These are phyloP conservation scores for Eleginops maclovinus DNA, from an alignment of 2,113 vertebrate genomes.

Conservation along the genomic window DNA sequence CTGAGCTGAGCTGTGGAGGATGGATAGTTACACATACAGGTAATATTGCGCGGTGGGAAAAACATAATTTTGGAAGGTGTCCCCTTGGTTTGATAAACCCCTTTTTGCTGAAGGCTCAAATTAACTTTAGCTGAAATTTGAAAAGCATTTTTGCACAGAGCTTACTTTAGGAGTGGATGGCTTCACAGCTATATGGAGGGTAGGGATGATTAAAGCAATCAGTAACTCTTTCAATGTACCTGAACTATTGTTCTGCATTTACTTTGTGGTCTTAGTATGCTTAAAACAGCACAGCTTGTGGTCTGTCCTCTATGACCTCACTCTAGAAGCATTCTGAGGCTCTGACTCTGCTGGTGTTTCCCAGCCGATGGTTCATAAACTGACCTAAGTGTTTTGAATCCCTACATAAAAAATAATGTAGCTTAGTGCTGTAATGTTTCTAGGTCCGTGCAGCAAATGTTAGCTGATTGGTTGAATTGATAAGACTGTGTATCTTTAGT, in stretches of 20 bases:
- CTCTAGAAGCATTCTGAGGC: background rate
- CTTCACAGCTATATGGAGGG: background rate
- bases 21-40: background rate
- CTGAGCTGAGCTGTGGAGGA: background rate
- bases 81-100: background rate
- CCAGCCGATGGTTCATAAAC: background rate
- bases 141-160: background rate
- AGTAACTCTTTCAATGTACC: background rate
- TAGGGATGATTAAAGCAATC: background rate
- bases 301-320: background rate
- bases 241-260: background rate
- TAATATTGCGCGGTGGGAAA: background rate
- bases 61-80: background rate
- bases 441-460: background rate
- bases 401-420: background rate
- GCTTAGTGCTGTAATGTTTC: background rate
- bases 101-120: too few species aligned
- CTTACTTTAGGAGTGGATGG: background rate
- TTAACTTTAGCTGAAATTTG: background rate
- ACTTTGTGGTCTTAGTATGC: background rate
- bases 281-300: background rate
- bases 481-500: background rate
- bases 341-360: background rate
- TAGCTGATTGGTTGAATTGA: background rate
- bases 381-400: background rate